phyloP scores from a whole-genome alignment of 2,888 invertebrate genomes.

The Leptinotarsa peninsularis region DNA sequence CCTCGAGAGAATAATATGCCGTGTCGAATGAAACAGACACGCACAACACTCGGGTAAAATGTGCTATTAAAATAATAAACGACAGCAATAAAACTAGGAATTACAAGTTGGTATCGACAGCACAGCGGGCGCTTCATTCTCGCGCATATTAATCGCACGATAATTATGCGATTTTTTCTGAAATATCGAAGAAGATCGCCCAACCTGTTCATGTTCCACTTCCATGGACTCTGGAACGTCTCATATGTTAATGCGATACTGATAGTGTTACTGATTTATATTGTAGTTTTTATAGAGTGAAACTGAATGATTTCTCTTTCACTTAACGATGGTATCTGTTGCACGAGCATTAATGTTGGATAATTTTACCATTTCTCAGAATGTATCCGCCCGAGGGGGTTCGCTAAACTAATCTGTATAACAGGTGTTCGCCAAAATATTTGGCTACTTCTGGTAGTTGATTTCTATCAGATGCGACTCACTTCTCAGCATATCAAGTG shows the following conservation, averaged over 20 bases:
- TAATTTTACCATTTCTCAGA: background rate
- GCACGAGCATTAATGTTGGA: constrained; percentile 22
- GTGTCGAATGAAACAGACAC: constrained; percentile 53
- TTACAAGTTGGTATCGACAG: constrained; percentile 63
- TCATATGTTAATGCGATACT: constrained; percentile 55
- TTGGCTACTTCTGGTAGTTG: constrained; percentile 1
- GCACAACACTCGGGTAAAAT: constrained; percentile 60
- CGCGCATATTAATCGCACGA: constrained; percentile 63
- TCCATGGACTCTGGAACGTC: constrained; percentile 41
- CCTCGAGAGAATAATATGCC: constrained; percentile 46
- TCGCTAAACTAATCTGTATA: background rate
- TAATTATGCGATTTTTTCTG: constrained; percentile 59
- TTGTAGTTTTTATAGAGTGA: constrained; percentile 31
- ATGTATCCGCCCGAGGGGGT: background rate
- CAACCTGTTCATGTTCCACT: constrained; percentile 50
- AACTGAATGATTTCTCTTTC: constrained; percentile 35
- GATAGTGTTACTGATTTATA: constrained; percentile 54
- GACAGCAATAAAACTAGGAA: constrained; percentile 62
- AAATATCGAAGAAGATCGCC: constrained; percentile 48
- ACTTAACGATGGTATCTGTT: constrained; percentile 34
- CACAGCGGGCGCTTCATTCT: constrained; percentile 59
- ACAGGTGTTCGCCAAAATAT: constrained; percentile 17
- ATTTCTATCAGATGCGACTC: background rate
- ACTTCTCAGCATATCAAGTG: background rate
- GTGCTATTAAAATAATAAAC: constrained; percentile 64